Conservation (phyloP, 2,113 vertebrate species). For the Ammospiza nelsoni region DNA sequence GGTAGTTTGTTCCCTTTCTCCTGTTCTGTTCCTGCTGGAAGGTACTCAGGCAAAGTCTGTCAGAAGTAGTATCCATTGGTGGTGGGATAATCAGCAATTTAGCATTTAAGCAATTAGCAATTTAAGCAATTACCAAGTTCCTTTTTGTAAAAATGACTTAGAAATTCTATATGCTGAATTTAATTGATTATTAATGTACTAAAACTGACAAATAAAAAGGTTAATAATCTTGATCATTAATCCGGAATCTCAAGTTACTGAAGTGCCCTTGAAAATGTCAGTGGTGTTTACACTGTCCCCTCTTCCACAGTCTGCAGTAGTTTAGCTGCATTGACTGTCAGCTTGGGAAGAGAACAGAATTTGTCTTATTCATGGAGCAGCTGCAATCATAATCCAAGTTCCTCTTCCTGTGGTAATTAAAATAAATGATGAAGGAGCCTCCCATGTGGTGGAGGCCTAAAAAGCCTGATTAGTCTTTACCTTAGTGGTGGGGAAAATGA, state of each 20-base stretch:
- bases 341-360: background rate
- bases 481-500: background rate
- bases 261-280: background rate
- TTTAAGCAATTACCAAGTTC: background rate
- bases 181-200: background rate
- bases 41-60: background rate
- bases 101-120: background rate
- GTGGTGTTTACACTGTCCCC: background rate
- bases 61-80: background rate
- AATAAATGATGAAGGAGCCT: background rate
- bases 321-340: background rate
- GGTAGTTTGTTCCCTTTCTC: background rate
- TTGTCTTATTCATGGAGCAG: background rate
- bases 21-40: background rate
- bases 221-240: background rate
- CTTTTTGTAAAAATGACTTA: background rate
- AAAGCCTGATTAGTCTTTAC: background rate
- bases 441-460: background rate
- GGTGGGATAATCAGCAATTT: background rate
- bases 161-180: background rate
- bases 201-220: background rate
- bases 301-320: background rate
- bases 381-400: background rate
- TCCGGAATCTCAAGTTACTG: background rate
- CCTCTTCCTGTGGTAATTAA: background rate